Percentiles rank a stretch among this genome's conserved stretches.
phyloP scores from a whole-genome alignment of 2,888 invertebrate genomes.

The Erebia palarica region DNA sequence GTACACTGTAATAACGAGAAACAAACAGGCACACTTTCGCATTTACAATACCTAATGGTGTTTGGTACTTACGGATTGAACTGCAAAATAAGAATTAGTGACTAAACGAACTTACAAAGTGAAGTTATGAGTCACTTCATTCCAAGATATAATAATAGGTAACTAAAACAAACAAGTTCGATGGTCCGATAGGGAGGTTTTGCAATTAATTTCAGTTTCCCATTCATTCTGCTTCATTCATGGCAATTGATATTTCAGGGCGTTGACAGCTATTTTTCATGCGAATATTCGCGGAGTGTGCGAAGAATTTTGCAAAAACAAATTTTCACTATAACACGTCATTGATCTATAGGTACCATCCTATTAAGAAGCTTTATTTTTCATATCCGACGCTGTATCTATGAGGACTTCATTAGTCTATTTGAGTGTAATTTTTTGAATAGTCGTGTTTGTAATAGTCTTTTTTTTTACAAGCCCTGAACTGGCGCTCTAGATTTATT shows the following conservation, averaged over 20 bases:
- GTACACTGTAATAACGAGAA: too few relatives aligned
- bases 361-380: conserved; percentile 23
- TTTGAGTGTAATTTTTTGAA: too few relatives aligned
- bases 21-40: too few relatives aligned
- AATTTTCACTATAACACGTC: conserved; percentile 41
- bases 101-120: too few relatives aligned
- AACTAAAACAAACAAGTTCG: conserved; percentile 2
- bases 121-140: too few relatives aligned
- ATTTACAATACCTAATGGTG: too few relatives aligned
- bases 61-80: too few relatives aligned
- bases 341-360: conserved; percentile 31
- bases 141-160: too few relatives aligned
- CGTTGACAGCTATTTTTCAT: conserved; percentile 37
- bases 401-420: background rate
- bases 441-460: too few relatives aligned
- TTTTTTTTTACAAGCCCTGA: too few relatives aligned
- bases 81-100: too few relatives aligned
- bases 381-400: conserved; percentile 26
- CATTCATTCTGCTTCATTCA: conserved; percentile 22
- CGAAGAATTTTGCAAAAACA: conserved; percentile 38
- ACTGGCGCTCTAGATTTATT: too few relatives aligned
- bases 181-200: background rate
- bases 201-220: conserved; percentile 24
- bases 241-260: conserved; percentile 31
- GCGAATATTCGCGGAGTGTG: conserved; percentile 33